phyloP scores from a whole-genome alignment of 1,140 invertebrate genomes.

The Aphelenchoides avenae region DNA sequence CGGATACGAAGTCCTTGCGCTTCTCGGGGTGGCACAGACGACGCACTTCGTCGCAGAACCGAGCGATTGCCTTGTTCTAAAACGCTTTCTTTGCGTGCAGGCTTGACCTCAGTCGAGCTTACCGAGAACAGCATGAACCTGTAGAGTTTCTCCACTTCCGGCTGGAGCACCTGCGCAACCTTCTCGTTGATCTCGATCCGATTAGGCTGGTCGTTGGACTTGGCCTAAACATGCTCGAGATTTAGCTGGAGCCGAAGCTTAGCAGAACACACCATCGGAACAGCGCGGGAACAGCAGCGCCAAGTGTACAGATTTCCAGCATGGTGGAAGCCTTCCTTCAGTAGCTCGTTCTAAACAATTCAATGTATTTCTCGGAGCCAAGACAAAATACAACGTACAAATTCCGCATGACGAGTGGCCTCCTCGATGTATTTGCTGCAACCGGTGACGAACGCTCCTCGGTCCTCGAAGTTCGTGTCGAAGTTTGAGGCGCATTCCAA shows the following conservation, averaged over 20 bases:
- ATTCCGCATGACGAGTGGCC: slow-evolving; percentile 92
- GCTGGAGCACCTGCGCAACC: slow-evolving; percentile 90
- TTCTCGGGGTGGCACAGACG: slow-evolving; percentile 92
- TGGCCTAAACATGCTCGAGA: too few relatives aligned
- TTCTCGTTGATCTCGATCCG: slow-evolving; percentile 96
- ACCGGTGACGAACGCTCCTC: slow-evolving; percentile 95
- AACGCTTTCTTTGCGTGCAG: slow-evolving; percentile 44
- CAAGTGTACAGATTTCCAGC: slow-evolving; percentile 98
- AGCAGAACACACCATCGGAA: slow-evolving; percentile 70
- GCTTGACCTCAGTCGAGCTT: slow-evolving; percentile 36
- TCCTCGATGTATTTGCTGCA: slow-evolving; percentile 99
- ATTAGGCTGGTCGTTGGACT: slow-evolving; percentile 97
- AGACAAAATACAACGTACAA: slow-evolving; percentile 68
- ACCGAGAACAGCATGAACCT: slow-evolving; percentile 99
- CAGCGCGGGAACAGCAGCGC: slow-evolving; percentile 94
- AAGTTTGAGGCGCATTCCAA: slow-evolving; percentile 74
- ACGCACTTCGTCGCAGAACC: slow-evolving; percentile 91
- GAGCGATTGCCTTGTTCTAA: slow-evolving; percentile 87
- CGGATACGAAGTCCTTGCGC: slow-evolving; percentile 95
- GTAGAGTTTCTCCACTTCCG: slow-evolving; percentile 91
- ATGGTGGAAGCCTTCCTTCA: slow-evolving; percentile 95
- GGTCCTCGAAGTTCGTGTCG: slow-evolving; percentile 69
- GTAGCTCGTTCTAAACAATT: slow-evolving; percentile 76
- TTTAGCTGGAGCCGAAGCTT: too few relatives aligned
- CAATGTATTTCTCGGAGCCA: slow-evolving; percentile 6